These are phyloP conservation scores for Drosophila miranda DNA, from an alignment of 1,140 invertebrate genomes.

Conservation along the genomic window DNA sequence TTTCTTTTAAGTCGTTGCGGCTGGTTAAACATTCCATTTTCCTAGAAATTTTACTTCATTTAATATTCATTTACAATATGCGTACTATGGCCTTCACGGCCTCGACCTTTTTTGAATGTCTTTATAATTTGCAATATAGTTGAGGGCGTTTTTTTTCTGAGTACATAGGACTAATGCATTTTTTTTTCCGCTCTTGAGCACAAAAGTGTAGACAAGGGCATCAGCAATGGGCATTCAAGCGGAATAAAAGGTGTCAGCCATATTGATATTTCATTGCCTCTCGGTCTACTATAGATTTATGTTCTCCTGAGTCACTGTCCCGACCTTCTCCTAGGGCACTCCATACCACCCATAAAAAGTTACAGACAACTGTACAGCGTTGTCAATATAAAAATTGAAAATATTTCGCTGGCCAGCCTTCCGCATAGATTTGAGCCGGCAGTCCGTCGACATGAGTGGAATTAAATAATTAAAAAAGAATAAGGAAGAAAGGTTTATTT, in stretches of 20 bases:
- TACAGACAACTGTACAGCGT: conserved; percentile 1
- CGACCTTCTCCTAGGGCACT: not conserved
- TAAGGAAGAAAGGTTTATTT: conserved; percentile 43
- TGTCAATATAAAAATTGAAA: conserved; percentile 73
- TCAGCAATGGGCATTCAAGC: no score
- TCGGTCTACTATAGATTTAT: conserved; percentile 38
- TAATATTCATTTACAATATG: conserved; percentile 7
- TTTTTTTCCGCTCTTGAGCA: not conserved
- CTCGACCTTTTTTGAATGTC: no score
- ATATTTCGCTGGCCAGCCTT: conserved; percentile 49
- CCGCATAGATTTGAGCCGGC: conserved; percentile 31
- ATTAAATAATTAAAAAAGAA: conserved; percentile 62
- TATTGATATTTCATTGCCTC: conserved; percentile 3
- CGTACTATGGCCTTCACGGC: no score
- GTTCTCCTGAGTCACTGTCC: no score
- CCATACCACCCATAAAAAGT: not conserved
- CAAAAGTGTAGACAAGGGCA: no score
- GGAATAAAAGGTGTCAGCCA: no score
- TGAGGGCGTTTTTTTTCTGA: conserved; percentile 12
- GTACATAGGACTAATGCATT: not conserved
- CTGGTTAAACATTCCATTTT: not conserved
- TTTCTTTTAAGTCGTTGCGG: not conserved
- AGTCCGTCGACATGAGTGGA: conserved; percentile 58
- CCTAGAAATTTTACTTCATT: conserved; percentile 18
- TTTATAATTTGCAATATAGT: no score